These are phyloP conservation scores for Myanophis thanlyinensis DNA, from an alignment of 2,113 vertebrate genomes.

Conservation along the genomic window DNA sequence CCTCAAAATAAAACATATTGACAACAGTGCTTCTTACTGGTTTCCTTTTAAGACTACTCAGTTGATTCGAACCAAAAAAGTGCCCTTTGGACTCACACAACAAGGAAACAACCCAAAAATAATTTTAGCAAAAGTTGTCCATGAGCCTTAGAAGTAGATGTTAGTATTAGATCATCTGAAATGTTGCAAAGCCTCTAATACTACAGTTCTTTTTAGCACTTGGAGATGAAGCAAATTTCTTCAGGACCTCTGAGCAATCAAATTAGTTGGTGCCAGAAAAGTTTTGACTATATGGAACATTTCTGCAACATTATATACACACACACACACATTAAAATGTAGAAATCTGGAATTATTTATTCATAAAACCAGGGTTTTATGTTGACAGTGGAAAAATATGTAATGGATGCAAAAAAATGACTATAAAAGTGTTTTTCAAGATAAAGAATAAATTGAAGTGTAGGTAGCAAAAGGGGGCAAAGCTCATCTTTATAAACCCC, in stretches of 20 bases:
- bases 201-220: background rate
- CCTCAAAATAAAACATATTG: background rate
- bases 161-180: background rate
- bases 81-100: background rate
- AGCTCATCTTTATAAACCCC: background rate
- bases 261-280: background rate
- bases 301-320: background rate
- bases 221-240: background rate
- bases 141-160: background rate
- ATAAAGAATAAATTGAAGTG: background rate
- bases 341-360: background rate
- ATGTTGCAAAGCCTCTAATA: background rate
- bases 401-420: background rate
- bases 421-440: background rate
- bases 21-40: background rate
- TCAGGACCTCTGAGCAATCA: background rate
- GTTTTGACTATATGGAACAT: background rate
- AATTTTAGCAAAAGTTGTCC: background rate
- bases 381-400: background rate
- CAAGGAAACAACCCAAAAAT: background rate
- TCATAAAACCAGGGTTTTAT: background rate
- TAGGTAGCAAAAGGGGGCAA: background rate
- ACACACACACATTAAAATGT: background rate
- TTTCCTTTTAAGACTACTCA: background rate
- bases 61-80: background rate